A percentile compares a stretch with the other conserved stretches of the same genome.
These are phyloP conservation scores for Pluvialis apricaria DNA, from an alignment of 2,113 vertebrate species.

Conservation along the genomic window DNA sequence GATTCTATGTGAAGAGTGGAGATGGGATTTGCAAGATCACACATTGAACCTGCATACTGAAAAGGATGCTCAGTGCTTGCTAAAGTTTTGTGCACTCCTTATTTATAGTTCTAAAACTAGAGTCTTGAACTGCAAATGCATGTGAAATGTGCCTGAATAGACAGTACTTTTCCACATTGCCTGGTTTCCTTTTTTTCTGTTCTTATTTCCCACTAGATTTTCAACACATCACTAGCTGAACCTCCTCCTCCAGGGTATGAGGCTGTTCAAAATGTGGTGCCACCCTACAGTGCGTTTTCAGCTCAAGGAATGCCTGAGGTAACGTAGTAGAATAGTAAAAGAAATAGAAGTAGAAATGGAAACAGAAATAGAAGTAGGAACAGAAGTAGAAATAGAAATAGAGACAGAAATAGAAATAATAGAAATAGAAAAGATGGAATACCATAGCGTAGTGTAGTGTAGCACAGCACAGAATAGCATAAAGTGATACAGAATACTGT, in stretches of 20 bases:
- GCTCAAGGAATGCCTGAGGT: conserved; percentile 88
- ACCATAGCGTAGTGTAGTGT: background rate
- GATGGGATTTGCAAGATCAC: background rate
- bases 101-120: background rate
- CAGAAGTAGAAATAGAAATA: background rate
- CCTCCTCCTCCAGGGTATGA: conserved; percentile 88
- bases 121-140: background rate
- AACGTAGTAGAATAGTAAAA: background rate
- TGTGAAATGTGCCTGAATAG: background rate
- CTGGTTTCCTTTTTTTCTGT: background rate
- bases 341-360: background rate
- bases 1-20: background rate
- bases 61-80: background rate
- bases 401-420: background rate
- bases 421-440: background rate
- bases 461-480: background rate
- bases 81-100: background rate
- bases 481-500: background rate
- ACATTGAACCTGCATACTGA: background rate
- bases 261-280: conserved; percentile 77
- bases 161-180: background rate
- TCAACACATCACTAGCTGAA: conserved; percentile 86
- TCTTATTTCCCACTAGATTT: conserved; percentile 72
- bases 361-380: background rate
- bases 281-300: conserved; percentile 92